phyloP scores from a whole-genome alignment of 1,140 invertebrate genomes.

The Microplitis demolitor region DNA sequence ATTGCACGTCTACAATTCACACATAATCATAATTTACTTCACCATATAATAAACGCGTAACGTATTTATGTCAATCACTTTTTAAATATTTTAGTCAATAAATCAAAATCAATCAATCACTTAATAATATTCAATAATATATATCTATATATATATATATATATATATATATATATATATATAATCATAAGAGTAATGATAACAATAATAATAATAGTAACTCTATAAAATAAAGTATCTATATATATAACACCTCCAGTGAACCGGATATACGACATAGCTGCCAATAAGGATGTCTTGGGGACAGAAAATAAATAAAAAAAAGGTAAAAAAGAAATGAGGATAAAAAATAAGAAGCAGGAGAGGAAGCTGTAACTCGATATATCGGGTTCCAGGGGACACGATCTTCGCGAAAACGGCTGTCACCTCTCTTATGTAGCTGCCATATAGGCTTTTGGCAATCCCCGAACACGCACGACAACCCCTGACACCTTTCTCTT shows the following conservation, averaged over 20 bases:
- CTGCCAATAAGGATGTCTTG: slow-evolving; percentile 13
- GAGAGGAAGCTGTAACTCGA: slow-evolving; percentile 6
- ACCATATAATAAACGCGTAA: too few relatives aligned
- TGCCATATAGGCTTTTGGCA: background rate
- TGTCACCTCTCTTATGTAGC: background rate
- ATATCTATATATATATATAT: too few relatives aligned
- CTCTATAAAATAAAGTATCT: too few relatives aligned
- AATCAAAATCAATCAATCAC: background rate
- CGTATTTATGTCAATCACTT: too few relatives aligned
- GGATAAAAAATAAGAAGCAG: slow-evolving; percentile 6
- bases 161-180: too few relatives aligned
- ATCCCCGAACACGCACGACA: background rate
- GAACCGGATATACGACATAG: background rate
- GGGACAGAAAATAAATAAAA: background rate
- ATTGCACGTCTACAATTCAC: slow-evolving; percentile 1
- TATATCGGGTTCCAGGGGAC: slow-evolving; percentile 11
- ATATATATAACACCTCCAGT: background rate
- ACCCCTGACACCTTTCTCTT: slow-evolving; percentile 9
- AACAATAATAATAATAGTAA: too few relatives aligned
- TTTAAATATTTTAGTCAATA: too few relatives aligned
- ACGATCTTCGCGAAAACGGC: slow-evolving; percentile 14
- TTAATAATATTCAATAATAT: too few relatives aligned
- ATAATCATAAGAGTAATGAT: background rate
- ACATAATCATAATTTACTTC: background rate
- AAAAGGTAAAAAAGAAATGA: background rate